Conservation (phyloP, 2,797 vertebrate genomes). For the Acridotheres tristis region DNA sequence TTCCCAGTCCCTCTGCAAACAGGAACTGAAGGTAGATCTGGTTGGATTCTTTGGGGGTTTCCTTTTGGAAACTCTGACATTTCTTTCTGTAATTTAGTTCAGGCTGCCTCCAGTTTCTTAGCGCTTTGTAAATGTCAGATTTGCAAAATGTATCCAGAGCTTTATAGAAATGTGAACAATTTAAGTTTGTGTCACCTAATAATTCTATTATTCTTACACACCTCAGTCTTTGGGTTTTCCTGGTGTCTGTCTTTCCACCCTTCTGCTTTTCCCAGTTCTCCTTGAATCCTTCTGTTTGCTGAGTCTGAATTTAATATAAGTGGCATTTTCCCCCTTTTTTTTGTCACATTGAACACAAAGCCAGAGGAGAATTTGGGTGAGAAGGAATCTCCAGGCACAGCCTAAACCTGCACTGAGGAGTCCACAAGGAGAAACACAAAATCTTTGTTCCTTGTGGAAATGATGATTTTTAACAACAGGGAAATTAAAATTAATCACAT, state of each 20-base stretch:
- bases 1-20: not conserved
- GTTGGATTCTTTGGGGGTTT: not conserved
- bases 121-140: slow-evolving; percentile 35
- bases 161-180: not conserved
- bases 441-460: not conserved
- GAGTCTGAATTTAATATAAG: not conserved
- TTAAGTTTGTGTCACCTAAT: not conserved
- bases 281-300: not conserved
- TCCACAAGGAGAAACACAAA: not conserved
- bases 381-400: not conserved
- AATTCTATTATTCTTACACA: not conserved
- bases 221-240: not conserved
- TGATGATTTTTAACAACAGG: not conserved
- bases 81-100: not conserved
- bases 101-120: not conserved
- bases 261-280: not conserved
- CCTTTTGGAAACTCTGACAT: not conserved
- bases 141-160: not conserved
- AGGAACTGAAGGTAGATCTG: rapidly evolving
- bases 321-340: not conserved
- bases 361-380: not conserved
- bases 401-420: not conserved
- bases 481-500: not conserved
- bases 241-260: rapidly evolving
- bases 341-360: not conserved